A percentile compares a stretch with the other conserved stretches of the same genome.
These are phyloP conservation scores for Psettodes erumei DNA, from an alignment of 2,113 vertebrate genomes.

Conservation along the genomic window DNA sequence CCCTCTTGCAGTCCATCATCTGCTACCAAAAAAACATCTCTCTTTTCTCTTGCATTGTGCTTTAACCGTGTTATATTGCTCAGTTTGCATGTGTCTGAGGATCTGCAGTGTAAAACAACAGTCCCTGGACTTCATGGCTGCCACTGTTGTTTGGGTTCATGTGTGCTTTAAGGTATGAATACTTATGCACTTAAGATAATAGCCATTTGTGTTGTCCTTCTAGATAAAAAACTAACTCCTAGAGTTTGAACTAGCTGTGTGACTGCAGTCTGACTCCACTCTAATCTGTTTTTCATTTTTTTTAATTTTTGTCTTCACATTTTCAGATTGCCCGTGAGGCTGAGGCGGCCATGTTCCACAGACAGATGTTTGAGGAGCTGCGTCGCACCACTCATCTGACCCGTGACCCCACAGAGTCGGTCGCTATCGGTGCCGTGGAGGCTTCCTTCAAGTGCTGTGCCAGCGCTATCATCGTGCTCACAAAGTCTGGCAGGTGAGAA, in stretches of 20 bases:
- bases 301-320: not conserved
- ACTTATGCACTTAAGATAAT: constrained; percentile 29
- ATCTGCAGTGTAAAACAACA: constrained; percentile 75
- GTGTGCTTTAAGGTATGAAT: constrained; percentile 88
- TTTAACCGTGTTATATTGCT: constrained; percentile 83
- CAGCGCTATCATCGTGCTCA: constrained; percentile 96
- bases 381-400: constrained; percentile 93
- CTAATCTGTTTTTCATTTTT: not conserved
- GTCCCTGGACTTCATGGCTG: constrained; percentile 84
- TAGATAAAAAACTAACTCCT: constrained; percentile 60
- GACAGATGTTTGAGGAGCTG: constrained; percentile 97
- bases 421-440: constrained; percentile 95
- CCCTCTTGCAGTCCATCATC: constrained; percentile 45
- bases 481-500: constrained; percentile 95
- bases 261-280: constrained; percentile 9
- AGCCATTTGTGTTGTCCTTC: constrained; percentile 22
- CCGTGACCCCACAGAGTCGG: constrained; percentile 94
- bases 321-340: constrained; percentile 96
- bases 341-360: constrained; percentile 98
- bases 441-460: constrained; percentile 99
- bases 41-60: constrained; percentile 63
- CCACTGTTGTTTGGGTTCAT: constrained; percentile 89
- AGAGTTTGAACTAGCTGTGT: not conserved
- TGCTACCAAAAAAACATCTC: constrained; percentile 68
- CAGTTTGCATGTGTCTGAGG: constrained; percentile 87